These are phyloP conservation scores for Gallinago media DNA, from an alignment of 2,113 vertebrate species.

Conservation along the genomic window DNA sequence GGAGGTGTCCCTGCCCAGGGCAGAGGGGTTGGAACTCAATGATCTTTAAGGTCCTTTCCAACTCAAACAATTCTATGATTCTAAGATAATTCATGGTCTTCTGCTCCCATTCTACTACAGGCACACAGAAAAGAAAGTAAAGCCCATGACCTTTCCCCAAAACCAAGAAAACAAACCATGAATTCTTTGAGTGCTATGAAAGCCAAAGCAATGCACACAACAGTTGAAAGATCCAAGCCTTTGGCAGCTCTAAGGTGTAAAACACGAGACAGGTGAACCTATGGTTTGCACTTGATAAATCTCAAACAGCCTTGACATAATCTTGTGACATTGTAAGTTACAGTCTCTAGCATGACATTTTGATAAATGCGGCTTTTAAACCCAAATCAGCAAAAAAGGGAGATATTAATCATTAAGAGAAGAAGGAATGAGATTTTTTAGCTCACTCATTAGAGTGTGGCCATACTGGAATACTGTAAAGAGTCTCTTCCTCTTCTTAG, in stretches of 20 bases:
- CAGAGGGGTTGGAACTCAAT: too few relatives aligned
- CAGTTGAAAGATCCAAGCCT: background rate
- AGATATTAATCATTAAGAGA: background rate
- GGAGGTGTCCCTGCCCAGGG: too few relatives aligned
- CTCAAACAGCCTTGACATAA: background rate
- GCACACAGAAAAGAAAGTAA: background rate
- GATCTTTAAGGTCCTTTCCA: too few relatives aligned
- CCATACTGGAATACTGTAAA: background rate
- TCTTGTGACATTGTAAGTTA: background rate
- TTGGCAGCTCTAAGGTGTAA: background rate
- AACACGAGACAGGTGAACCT: background rate
- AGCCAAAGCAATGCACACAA: background rate
- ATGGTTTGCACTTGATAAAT: background rate
- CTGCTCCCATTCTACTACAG: background rate
- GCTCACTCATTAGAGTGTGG: background rate
- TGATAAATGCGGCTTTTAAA: background rate
- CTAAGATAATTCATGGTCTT: fast-evolving
- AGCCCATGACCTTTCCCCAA: fast-evolving
- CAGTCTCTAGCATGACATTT: background rate
- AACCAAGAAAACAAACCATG: background rate
- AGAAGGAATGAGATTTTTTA: background rate
- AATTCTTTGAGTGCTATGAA: background rate
- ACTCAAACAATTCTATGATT: too few relatives aligned
- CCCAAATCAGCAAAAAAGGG: background rate
- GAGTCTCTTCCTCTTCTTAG: background rate